Evolutionary conservation across 2,888 invertebrate genomes (phyloP).

Genomic region (Leptinotarsa rubiginosa): DNA sequence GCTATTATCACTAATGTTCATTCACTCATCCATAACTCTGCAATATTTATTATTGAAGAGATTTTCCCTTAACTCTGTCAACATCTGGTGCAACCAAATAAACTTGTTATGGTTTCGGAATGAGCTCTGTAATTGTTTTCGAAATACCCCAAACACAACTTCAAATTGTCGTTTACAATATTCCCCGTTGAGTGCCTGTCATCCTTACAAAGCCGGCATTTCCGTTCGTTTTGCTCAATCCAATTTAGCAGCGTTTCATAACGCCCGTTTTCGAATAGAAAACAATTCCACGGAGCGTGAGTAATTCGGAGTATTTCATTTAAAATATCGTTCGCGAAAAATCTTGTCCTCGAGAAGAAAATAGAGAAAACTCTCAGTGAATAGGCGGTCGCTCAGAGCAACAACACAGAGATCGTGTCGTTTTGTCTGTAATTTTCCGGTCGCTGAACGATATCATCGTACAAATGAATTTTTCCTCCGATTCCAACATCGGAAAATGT

Average conservation of each 20-base stretch:
- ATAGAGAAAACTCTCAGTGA: slow-evolving; percentile 11
- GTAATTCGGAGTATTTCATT: slow-evolving; percentile 22
- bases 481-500: neutral
- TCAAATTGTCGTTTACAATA: neutral
- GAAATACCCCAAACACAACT: slow-evolving; percentile 2
- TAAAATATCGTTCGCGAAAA: slow-evolving; percentile 15
- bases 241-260: slow-evolving; percentile 13
- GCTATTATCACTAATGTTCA: too few species aligned
- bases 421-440: slow-evolving; percentile 47
- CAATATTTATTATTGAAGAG: neutral
- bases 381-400: neutral
- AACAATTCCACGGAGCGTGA: slow-evolving; percentile 11
- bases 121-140: slow-evolving; percentile 1
- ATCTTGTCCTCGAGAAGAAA: slow-evolving; percentile 14
- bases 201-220: slow-evolving; percentile 15
- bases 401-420: slow-evolving; percentile 6
- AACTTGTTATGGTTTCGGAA: neutral
- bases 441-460: slow-evolving; percentile 48
- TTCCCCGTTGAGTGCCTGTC: slow-evolving; percentile 3
- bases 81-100: neutral
- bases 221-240: slow-evolving; percentile 10
- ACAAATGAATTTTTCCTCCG: slow-evolving; percentile 50
- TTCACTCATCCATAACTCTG: too few species aligned
- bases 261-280: slow-evolving; percentile 16
- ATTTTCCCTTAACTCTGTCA: neutral